These are phyloP conservation scores for Herpetotheres cachinnans DNA, from an alignment of 2,113 vertebrate genomes.

Conservation along the genomic window DNA sequence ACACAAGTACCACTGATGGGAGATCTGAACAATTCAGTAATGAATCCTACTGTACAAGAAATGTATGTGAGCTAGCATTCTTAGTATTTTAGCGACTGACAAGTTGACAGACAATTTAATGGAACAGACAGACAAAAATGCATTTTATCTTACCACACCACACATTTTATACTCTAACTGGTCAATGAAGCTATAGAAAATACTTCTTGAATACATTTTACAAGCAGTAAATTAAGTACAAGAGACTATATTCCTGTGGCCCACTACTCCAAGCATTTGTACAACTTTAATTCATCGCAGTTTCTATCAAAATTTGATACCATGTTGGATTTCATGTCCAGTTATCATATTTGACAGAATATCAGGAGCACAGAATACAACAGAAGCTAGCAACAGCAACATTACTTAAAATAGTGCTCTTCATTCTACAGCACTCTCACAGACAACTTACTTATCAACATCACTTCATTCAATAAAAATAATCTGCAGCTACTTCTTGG, in stretches of 20 bases:
- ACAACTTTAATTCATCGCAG: background rate
- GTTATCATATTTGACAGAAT: slow-evolving; percentile 20
- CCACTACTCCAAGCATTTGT: slow-evolving; percentile 54
- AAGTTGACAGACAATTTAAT: slow-evolving; percentile 27
- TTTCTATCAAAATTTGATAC: background rate
- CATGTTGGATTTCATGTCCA: background rate
- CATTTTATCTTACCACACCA: background rate
- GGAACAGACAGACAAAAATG: slow-evolving; percentile 44
- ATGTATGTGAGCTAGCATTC: background rate
- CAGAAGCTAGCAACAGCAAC: background rate
- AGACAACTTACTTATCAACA: background rate
- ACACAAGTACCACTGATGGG: background rate
- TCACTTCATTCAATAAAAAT: background rate
- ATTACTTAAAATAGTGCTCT: background rate
- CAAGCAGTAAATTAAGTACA: background rate
- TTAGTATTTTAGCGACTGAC: background rate
- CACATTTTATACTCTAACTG: background rate
- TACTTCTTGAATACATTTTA: background rate
- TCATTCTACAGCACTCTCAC: background rate
- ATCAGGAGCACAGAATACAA: background rate
- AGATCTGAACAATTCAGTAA: background rate
- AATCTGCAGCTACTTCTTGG: background rate
- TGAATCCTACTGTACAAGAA: background rate
- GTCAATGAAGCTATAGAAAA: background rate
- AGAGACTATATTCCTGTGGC: background rate